Evolutionary conservation across 2,113 vertebrate genomes (phyloP), one percentile per base, ranked within the genome.

Genomic region (Tiliqua scincoides): DNA sequence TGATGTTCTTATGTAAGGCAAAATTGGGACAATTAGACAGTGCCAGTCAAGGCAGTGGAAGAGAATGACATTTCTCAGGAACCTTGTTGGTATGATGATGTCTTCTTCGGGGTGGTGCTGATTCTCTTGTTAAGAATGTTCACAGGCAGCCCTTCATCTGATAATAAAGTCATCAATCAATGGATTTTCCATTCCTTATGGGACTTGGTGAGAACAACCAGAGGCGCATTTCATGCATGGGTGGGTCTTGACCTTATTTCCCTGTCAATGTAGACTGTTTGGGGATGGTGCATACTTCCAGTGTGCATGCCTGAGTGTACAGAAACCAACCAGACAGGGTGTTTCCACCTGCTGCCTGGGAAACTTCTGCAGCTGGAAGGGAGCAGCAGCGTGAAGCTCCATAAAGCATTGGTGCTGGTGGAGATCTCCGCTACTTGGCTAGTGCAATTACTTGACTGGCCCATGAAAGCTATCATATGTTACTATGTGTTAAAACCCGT

Each of bases 331-430:
- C 14, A 32, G 12, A n/a, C 1, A 0, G 10, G 2, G 3, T 0
- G 0, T 2, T 17, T 35, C 4, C 0, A 0, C n/a, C 12, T 91
- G 76, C 23, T 1, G 0, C 57, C 1, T 4, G 35, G 18, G 17
- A 3, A 32, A 65, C 23, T 75, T 59, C 8, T 88, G 80, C 32
- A 48, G n/a, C 74, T 0, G 0, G 27, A 77, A 18, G 0, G 2
- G 71, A 25, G 75, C 54, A 20, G 25, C 20, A 9, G 43, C 10
- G 1, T 27, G 63, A 27, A 35, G 21, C 23, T 2, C 48, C 23
- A 43, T 0, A 0, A 1, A 17, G 8, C 0, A 3, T 18, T 79
- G 6, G 4, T 86, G 57, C 63, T 14, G 72, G 1, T 37, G n/a
- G 30, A 11, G 2, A 3, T 62, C 83, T n/a, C 77, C 57, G 20